A percentile compares a stretch with the other conserved stretches of the same genome.
Evolutionary conservation across 2,888 invertebrate genomes (phyloP).

Genomic region (Diaprepes abbreviatus): DNA sequence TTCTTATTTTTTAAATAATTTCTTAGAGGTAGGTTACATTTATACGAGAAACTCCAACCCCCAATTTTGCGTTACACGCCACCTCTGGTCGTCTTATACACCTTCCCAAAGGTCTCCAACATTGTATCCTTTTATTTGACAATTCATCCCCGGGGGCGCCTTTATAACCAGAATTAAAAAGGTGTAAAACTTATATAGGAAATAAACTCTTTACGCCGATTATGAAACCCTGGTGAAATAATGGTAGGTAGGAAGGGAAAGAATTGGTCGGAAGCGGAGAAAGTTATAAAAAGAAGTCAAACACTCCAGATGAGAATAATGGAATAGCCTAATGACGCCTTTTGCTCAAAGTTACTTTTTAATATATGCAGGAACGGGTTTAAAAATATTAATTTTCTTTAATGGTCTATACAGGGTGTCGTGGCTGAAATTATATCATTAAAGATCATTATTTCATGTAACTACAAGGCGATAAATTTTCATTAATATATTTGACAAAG

Average conservation of each 20-base stretch:
- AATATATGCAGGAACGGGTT: conserved; percentile 55
- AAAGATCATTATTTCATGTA: no score
- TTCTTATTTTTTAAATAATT: no score
- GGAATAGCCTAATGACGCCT: conserved; percentile 67
- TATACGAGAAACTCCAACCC: no score
- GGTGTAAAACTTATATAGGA: conserved; percentile 60
- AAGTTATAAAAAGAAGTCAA: conserved; percentile 65
- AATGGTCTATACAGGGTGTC: no score
- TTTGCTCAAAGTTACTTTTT: conserved; percentile 59
- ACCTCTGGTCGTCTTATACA: no score
- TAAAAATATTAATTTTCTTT: not conserved
- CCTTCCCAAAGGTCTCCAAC: conserved; percentile 17
- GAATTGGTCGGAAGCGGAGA: conserved; percentile 52
- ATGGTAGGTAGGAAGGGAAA: conserved; percentile 54
- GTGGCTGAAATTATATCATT: no score
- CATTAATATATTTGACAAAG: no score
- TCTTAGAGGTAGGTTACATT: no score
- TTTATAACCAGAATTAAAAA: conserved; percentile 59
- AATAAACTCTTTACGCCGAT: conserved; percentile 51
- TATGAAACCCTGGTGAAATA: conserved; percentile 50
- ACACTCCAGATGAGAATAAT: conserved; percentile 68
- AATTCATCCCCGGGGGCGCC: conserved; percentile 53
- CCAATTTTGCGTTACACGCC: no score
- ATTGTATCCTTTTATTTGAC: conserved; percentile 51
- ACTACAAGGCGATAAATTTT: no score